Evolutionary conservation across 2,797 vertebrate genomes (phyloP).

Genomic region (Anguilla anguilla): DNA sequence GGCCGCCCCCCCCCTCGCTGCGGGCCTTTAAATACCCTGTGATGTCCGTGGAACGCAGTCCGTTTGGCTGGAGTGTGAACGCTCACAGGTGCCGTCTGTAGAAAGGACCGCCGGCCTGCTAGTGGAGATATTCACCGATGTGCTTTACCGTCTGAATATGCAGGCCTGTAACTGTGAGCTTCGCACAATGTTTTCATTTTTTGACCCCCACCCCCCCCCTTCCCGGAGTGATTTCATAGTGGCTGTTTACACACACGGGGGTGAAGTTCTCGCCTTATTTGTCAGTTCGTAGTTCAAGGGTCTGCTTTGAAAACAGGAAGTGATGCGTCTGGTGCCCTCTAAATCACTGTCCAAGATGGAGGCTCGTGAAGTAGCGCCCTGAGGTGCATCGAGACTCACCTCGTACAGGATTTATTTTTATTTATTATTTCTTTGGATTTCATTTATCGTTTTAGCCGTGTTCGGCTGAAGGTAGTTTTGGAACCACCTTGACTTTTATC

Average conservation of each 20-base stretch:
- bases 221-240: not conserved
- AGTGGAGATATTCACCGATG: not conserved
- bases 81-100: not conserved
- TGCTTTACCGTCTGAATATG: not conserved
- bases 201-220: too few relatives aligned
- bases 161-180: not conserved
- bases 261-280: not conserved
- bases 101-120: not conserved
- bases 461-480: slow-evolving; percentile 19
- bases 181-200: not conserved
- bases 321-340: not conserved
- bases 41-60: slow-evolving; percentile 36
- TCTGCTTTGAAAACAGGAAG: not conserved
- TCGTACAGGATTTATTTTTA: not conserved
- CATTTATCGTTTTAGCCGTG: not conserved
- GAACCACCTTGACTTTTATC: slow-evolving; percentile 19
- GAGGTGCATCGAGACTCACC: not conserved
- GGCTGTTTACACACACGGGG: not conserved
- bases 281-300: slow-evolving; percentile 8
- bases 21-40: slow-evolving; percentile 49
- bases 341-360: not conserved
- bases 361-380: not conserved
- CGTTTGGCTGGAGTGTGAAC: not conserved
- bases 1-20: not conserved
- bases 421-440: too few relatives aligned